phyloP scores from a whole-genome alignment of 2,113 vertebrate genomes.

The Gadus macrocephalus region DNA sequence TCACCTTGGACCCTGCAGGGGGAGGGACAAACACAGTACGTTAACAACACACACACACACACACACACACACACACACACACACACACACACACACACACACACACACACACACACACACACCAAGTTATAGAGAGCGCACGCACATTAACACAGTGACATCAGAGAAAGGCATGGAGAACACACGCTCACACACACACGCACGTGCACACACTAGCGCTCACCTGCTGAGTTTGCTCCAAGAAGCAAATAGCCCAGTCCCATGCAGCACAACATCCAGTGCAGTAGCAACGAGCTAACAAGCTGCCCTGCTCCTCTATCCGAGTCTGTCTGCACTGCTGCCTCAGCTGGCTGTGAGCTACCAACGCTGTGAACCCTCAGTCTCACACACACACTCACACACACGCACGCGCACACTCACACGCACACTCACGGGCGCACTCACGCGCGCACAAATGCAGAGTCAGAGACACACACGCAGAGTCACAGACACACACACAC shows the following conservation, averaged over 20 bases:
- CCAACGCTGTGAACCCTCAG: conserved; percentile 54
- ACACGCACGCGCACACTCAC: conserved; percentile 13
- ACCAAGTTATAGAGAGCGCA: background rate
- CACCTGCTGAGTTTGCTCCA: conserved; percentile 44
- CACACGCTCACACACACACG: background rate
- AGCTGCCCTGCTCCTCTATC: conserved; percentile 41
- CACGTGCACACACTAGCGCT: conserved; percentile 15
- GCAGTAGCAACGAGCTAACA: conserved; percentile 22
- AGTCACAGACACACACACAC: too few species aligned
- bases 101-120: background rate
- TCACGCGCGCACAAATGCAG: background rate
- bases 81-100: background rate
- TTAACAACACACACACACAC: conserved; percentile 29
- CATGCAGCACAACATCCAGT: conserved; percentile 39
- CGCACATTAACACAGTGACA: too few species aligned
- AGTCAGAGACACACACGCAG: conserved; percentile 16
- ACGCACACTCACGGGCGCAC: background rate
- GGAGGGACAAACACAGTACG: conserved; percentile 26
- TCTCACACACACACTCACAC: conserved; percentile 17
- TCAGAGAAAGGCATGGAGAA: too few species aligned
- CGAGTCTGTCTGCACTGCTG: conserved; percentile 48
- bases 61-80: conserved; percentile 7
- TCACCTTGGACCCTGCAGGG: conserved; percentile 48
- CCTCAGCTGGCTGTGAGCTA: conserved; percentile 60
- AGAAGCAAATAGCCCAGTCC: conserved; percentile 38